Base-by-base conservation (phyloP, 2,888 invertebrate species). In the Apamea monoglypha region DNA sequence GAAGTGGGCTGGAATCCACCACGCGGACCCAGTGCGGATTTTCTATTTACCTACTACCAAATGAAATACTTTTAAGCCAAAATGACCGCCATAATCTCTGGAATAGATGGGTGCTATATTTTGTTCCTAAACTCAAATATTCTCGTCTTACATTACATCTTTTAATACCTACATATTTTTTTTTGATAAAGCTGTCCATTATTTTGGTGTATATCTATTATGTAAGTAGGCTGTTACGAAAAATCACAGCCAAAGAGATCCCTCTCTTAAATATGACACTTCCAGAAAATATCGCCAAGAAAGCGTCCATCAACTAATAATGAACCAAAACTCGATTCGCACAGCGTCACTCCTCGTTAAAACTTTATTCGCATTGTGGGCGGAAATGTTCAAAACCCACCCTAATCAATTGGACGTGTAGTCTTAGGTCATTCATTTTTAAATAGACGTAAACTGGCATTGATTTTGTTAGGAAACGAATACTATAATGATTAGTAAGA, bases 281-380 rank as follows among this genome's bases (percentile, higher is more conserved):
- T 61, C 8, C 32, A 32, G 16, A 59, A 70, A 83, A 72, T 72
- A 69, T 67, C n/a, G 16, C 53, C 44, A 47, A 32, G 29, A 44
- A 69, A 67, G 56, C 66, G 8, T 21, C 32, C 56, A 76, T 78
- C 44, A 79, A 74, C 36, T 70, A 86, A 74, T 78, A 77, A 84
- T 75, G 67, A 69, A 73, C 44, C 21, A 73, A 80, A 79, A 86
- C 47, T 70, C 53, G 61, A 76, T 72, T 64, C 67, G 18, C 40
- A 71, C 16, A 3, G 40, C 50, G 84, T 87, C 84, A 79, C 29
- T 87, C 82, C 74, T 87, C 67, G 76, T 87, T 86, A 84, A 75
- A 87, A 84, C 78, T 87, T 86, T 82, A 73, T 81, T 59, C 66
- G 50, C 10, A 64, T 70, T 69, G 29, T 71, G 25, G 40, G 53